Conservation (phyloP, 2,113 vertebrate genomes). For the Ptilorrhoa leucosticta region DNA sequence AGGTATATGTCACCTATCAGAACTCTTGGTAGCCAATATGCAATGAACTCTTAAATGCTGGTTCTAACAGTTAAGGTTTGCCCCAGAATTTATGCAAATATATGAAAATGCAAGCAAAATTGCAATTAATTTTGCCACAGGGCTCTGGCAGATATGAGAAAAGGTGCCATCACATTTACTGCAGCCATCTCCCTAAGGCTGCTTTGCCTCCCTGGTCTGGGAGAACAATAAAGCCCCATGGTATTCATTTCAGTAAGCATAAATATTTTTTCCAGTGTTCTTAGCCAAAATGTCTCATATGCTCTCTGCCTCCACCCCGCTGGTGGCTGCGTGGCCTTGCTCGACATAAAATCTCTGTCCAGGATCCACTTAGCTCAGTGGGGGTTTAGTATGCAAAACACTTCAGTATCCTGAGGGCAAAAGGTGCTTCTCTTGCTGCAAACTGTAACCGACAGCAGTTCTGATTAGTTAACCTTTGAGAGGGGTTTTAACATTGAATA, state of each 20-base stretch:
- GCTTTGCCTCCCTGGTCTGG: not conserved
- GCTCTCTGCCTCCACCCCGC: slow-evolving; percentile 14
- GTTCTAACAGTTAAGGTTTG: not conserved
- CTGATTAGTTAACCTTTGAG: not conserved
- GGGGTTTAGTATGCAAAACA: not conserved
- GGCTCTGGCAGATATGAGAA: not conserved
- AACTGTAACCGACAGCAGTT: not conserved
- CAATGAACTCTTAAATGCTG: not conserved
- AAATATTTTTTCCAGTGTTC: slow-evolving; percentile 27
- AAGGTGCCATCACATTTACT: not conserved
- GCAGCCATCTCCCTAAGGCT: not conserved
- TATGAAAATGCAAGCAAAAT: not conserved
- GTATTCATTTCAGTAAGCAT: slow-evolving; percentile 11
- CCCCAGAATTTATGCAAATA: not conserved
- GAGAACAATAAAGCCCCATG: slow-evolving; percentile 14
- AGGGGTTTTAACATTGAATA: not conserved
- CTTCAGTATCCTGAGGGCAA: not conserved
- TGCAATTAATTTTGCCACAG: not conserved
- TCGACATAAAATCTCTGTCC: not conserved
- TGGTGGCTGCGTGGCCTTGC: not conserved
- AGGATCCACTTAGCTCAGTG: not conserved
- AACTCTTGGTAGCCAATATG: not conserved
- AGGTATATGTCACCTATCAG: not conserved
- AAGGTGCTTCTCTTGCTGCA: not conserved
- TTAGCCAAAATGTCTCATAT: not conserved